These are phyloP conservation scores for Xanthia togata DNA, from an alignment of 2,888 invertebrate species.

Conservation along the genomic window DNA sequence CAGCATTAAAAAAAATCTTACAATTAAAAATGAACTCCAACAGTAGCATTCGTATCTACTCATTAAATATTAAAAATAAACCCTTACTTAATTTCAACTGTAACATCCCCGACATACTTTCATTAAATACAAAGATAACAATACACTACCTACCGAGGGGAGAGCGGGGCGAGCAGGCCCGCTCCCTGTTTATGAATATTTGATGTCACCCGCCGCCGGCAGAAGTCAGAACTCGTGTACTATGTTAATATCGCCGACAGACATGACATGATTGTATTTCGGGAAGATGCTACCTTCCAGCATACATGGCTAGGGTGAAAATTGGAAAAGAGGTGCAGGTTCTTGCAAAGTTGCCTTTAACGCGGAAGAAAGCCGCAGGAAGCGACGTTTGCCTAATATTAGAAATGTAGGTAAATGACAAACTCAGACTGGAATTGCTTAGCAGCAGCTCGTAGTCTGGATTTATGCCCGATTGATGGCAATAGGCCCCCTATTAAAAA, in stretches of 20 bases:
- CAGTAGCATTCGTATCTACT: not conserved
- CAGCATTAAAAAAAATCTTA: not conserved
- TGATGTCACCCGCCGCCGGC: constrained; percentile 73
- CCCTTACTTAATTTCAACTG: not conserved
- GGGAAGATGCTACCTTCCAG: constrained; percentile 24
- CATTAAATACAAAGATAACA: constrained; percentile 49
- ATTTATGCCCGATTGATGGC: no score
- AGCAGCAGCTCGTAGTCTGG: no score
- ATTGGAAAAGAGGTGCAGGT: not conserved
- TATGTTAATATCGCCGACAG: constrained; percentile 70
- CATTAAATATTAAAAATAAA: not conserved
- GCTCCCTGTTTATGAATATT: constrained; percentile 83
- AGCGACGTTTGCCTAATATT: no score
- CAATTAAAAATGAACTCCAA: not conserved
- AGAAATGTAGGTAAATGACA: no score
- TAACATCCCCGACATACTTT: constrained; percentile 12
- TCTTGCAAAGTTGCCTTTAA: not conserved
- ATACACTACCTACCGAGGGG: constrained; percentile 51
- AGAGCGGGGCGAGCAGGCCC: constrained; percentile 64
- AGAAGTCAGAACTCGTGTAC: constrained; percentile 73
- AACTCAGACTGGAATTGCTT: not conserved
- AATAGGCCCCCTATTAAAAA: no score
- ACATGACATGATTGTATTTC: constrained; percentile 52
- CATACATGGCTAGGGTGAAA: not conserved
- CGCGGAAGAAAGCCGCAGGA: not conserved